Percentiles rank a stretch among this genome's conserved stretches.
Conservation (phyloP, 2,113 vertebrate genomes). For the Calonectris borealis region DNA sequence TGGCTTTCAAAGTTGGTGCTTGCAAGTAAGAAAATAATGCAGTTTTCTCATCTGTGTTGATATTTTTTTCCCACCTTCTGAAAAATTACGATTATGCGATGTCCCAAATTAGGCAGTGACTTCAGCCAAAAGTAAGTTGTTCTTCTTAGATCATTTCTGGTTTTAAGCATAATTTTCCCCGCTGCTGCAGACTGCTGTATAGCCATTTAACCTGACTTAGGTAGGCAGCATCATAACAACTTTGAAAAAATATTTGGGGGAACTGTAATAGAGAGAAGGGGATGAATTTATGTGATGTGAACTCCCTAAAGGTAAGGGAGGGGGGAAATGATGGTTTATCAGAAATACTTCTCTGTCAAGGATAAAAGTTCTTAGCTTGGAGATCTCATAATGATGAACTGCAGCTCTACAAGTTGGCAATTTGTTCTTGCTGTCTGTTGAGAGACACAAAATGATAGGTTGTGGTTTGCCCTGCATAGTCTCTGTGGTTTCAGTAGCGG, state of each 20-base stretch:
- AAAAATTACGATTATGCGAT: background rate
- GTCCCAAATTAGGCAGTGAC: background rate
- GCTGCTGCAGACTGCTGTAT: background rate
- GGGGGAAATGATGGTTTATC: background rate
- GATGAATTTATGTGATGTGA: rapidly evolving
- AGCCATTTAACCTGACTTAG: background rate
- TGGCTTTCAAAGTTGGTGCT: background rate
- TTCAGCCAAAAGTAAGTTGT: background rate
- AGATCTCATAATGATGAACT: background rate
- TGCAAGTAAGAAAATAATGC: no score
- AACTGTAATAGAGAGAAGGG: background rate
- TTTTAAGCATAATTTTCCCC: background rate
- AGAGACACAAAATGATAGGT: background rate
- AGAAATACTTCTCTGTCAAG: background rate
- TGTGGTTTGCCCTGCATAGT: conserved; percentile 67
- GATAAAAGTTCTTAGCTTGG: background rate
- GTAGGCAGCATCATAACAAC: background rate
- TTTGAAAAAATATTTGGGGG: background rate
- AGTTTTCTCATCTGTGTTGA: background rate
- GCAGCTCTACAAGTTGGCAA: background rate
- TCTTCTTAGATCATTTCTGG: background rate
- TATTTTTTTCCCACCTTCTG: background rate
- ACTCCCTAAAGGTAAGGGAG: background rate
- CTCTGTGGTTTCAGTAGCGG: conserved; percentile 66
- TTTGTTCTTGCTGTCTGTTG: background rate